Conservation (phyloP, 2,888 invertebrate species). For the Helobdella robusta region DNA sequence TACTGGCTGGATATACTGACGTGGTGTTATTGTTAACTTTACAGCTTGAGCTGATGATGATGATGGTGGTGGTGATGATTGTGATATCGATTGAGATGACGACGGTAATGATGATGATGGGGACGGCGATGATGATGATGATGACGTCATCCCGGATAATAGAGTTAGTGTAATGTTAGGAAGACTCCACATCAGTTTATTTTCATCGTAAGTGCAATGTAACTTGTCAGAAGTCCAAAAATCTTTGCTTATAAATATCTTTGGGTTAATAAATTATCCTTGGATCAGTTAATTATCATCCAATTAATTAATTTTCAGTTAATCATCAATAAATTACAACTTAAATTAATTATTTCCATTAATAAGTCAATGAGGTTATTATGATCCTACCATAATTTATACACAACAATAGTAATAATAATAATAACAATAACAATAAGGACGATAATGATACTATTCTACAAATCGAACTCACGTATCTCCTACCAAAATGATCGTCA, state of each 20-base stretch:
- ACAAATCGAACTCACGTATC: no score
- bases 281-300: no score
- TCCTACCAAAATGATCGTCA: no score
- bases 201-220: background rate
- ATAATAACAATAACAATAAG: no score
- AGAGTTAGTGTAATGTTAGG: slow-evolving; percentile 10
- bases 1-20: background rate
- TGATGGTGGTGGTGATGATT: slow-evolving; percentile 1
- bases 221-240: slow-evolving; percentile 1
- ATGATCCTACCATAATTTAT: no score
- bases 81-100: background rate
- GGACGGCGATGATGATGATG: background rate
- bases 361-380: no score
- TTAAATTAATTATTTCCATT: no score
- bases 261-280: background rate
- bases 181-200: background rate
- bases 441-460: no score
- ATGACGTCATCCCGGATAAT: no score
- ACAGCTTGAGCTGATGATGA: background rate
- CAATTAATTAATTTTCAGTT: no score
- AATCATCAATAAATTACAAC: no score
- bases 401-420: no score
- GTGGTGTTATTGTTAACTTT: background rate
- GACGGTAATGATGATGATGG: background rate
- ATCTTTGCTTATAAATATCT: background rate